Base-by-base conservation (phyloP, 2,797 vertebrate genomes). In the Selene dorsalis region DNA sequence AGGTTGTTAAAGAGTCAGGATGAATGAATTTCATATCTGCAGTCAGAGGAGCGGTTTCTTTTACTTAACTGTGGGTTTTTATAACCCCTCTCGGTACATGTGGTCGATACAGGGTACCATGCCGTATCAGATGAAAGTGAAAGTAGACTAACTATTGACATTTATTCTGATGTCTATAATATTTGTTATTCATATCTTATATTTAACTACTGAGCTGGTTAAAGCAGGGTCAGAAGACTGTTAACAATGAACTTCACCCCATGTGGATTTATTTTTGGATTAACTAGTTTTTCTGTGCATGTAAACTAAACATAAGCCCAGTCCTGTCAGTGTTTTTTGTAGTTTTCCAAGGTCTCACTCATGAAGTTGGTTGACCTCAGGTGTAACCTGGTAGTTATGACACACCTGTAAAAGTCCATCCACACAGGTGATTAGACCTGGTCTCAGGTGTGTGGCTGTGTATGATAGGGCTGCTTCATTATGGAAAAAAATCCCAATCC, bases 61-160 rank as follows among this genome's bases (percentile, higher is more conserved):
- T 57, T 22, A 43, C 16, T 6, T 2, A 24, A 6, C 6, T 52
- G 39, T 60, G 20, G n/a, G 45, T 59, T 60, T 70, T 4, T 66
- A 2, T 63, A 35, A 35, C 4, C 55, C n/a, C 12, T 17, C 57
- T 28, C 57, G n/a, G 53, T 58, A 17, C 6, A n/a, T 35, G 17
- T 45, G 30, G 20, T 63, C 6, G 4, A 24, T 50, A 56, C 18
- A 59, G 0, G 9, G 20, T n/a, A 26, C 10, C 4, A 18, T 4
- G 5, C 11, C 30, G 56, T 56, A 38, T 80, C 20, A 67, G 10
- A 50, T 62, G 6, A 77, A 82, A 78, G 28, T 65, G 76, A 72
- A 72, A 77, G 74, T 73, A n/a, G n/a, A n/a, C n/a, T n/a, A n/a
- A n/a, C n/a, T n/a, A n/a, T n/a, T n/a, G 16, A 45, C 61, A 58